A percentile compares a stretch with the other conserved stretches of the same genome.
phyloP scores from a whole-genome alignment of 2,797 vertebrate species.

The Antennarius maculatus region DNA sequence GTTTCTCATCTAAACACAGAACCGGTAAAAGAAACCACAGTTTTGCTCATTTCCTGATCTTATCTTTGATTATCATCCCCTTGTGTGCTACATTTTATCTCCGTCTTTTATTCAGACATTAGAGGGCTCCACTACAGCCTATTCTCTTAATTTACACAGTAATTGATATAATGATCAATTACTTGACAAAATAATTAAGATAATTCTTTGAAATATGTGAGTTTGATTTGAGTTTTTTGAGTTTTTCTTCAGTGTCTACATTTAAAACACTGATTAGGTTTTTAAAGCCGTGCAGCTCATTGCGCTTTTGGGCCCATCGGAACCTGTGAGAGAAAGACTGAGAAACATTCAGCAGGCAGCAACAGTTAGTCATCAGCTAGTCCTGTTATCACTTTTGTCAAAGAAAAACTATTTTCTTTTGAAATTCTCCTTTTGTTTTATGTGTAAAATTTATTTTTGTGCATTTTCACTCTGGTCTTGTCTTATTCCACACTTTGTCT shows the following conservation, averaged over 20 bases:
- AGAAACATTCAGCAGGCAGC: conserved; percentile 19
- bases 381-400: conserved; percentile 3
- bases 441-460: not conserved
- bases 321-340: conserved; percentile 9
- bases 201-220: not conserved
- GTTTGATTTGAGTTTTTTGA: not conserved
- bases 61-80: not conserved
- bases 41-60: not conserved
- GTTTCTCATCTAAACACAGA: not conserved
- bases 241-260: not conserved
- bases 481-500: conserved; percentile 9
- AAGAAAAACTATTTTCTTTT: conserved; percentile 2
- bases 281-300: conserved; percentile 10
- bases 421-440: conserved; percentile 21
- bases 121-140: not conserved
- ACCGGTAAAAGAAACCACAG: not conserved
- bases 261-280: not conserved
- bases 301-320: not conserved
- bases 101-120: not conserved
- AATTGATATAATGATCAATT: not conserved
- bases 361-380: conserved; percentile 28
- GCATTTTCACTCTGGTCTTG: not conserved
- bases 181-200: not conserved
- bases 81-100: not conserved
- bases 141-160: not conserved